These are phyloP conservation scores for Hypena proboscidalis DNA, from an alignment of 2,888 invertebrate species.

Conservation along the genomic window DNA sequence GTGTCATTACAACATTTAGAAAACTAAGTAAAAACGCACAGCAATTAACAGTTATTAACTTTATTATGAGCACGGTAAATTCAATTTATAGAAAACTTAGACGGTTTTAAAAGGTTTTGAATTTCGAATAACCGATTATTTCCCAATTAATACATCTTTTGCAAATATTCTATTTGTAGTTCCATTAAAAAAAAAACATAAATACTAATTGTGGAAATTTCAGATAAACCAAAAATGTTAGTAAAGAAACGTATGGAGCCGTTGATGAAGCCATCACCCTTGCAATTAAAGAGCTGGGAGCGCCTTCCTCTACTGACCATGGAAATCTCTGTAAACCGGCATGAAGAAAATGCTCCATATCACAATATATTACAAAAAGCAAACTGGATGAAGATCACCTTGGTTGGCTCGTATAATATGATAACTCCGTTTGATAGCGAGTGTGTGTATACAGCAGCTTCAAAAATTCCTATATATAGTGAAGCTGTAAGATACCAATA, in stretches of 20 bases:
- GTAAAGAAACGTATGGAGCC: slow-evolving; percentile 70
- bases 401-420: slow-evolving; percentile 69
- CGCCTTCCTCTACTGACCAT: slow-evolving; percentile 68
- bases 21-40: too few relatives aligned
- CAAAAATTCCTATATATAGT: slow-evolving; percentile 56
- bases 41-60: too few relatives aligned
- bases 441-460: slow-evolving; percentile 58
- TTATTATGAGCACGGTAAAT: too few relatives aligned
- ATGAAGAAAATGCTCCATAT: slow-evolving; percentile 53
- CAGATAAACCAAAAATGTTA: slow-evolving; percentile 56
- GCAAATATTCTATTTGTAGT: too few relatives aligned
- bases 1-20: too few relatives aligned
- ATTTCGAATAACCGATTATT: too few relatives aligned
- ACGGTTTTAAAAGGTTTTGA: too few relatives aligned
- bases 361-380: slow-evolving; percentile 58
- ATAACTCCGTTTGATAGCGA: slow-evolving; percentile 51
- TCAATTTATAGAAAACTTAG: too few relatives aligned
- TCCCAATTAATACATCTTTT: too few relatives aligned
- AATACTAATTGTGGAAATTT: slow-evolving; percentile 20
- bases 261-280: slow-evolving; percentile 44
- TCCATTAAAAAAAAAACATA: too few relatives aligned
- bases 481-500: slow-evolving; percentile 51
- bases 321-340: slow-evolving; percentile 51
- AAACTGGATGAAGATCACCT: slow-evolving; percentile 66
- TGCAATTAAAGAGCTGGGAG: slow-evolving; percentile 68